Conservation (phyloP, 2,113 vertebrate species). For the Phalacrocorax brasilianus region DNA sequence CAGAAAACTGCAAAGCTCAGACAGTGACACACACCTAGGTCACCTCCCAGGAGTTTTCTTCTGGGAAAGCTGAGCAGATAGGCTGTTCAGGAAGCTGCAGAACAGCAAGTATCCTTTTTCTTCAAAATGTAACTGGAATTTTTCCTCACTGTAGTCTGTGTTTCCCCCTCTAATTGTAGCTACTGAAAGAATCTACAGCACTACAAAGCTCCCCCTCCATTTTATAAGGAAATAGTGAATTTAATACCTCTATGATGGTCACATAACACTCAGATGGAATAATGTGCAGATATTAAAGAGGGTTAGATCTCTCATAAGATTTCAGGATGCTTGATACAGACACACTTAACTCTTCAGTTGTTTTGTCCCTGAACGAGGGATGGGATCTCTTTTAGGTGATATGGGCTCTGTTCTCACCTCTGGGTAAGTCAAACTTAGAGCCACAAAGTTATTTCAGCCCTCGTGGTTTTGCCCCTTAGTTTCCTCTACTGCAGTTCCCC, state of each 20-base stretch:
- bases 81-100: background rate
- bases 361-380: accelerated
- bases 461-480: background rate
- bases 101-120: background rate
- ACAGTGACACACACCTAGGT: background rate
- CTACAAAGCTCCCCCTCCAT: background rate
- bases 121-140: background rate
- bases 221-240: background rate
- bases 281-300: background rate
- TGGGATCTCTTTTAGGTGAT: background rate
- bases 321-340: background rate
- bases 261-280: background rate
- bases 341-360: accelerated
- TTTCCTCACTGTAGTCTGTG: background rate
- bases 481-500: background rate
- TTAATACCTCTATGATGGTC: background rate
- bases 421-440: background rate
- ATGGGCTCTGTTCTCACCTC: background rate
- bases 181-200: background rate
- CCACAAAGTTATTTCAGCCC: background rate
- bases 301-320: background rate
- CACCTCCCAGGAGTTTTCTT: background rate
- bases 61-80: background rate
- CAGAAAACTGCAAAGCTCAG: background rate
- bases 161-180: background rate